Base-by-base conservation (phyloP, 2,113 vertebrate genomes). In the Gavialis gangeticus region DNA sequence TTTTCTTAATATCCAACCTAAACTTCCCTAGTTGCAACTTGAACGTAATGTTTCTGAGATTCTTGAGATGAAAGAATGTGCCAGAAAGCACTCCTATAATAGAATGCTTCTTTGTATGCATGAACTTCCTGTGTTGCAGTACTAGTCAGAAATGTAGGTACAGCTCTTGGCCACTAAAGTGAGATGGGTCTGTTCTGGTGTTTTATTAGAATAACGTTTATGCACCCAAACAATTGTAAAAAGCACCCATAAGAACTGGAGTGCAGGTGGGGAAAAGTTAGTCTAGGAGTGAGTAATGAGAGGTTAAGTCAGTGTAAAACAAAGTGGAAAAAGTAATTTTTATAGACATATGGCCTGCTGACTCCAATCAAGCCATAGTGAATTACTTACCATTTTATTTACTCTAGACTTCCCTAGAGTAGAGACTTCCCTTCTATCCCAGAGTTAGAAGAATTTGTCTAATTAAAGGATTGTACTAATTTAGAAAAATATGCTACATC, bases 251-350 rank as follows among this genome's bases (percentile, higher is more conserved):
- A 34, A 69, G 66, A 34, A 34, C 30, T 3, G 10, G 15, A 30
- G 1, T 64, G n/a, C 28, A 22, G 34, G 87, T 25, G 1, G 19
- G n/a, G 8, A 87, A 27, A 24, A 87, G 27, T 54, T 78, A 80
- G 4, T 69, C 1, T 27, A 2, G 11, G 3, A 71, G 5, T 83
- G 5, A 76, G 24, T 1, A 1, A 37, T 84, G 21, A 19, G 2
- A 82, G 19, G 60, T 76, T 80, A 4, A 30, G 58, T 5, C 8
- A 2, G 10, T 14, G 2, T 79, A 67, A 87, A 93, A 78, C 60
- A 57, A 79, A 89, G 13, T 17, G 69, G 13, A 13, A 63, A 82
- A 88, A 91, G 14, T 21, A 69, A 10, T 69, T 69, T 22, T 34
- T 30, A 21, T 12, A 34, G 5, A 19, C 21, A 6, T 71, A 37